Evolutionary conservation across 2,797 vertebrate species (phyloP).

Genomic region (Oreonectes daqikongensis): DNA sequence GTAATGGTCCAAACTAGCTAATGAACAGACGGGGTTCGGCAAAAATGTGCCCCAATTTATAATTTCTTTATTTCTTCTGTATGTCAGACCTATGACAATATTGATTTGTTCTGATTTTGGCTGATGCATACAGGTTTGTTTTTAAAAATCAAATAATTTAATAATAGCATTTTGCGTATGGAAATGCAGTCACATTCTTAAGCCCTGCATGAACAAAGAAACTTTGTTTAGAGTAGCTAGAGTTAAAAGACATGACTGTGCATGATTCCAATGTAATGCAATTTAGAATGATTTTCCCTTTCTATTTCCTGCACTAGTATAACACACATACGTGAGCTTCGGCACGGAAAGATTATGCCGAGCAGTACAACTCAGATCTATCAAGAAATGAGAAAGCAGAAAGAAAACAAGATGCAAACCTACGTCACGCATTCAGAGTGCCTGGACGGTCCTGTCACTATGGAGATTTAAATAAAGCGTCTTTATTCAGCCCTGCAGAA

Average conservation of each 20-base stretch:
- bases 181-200: too few species aligned
- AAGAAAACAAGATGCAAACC: background rate
- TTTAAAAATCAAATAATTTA: too few species aligned
- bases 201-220: too few species aligned
- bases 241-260: background rate
- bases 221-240: background rate
- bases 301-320: background rate
- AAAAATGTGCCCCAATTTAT: background rate
- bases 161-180: too few species aligned
- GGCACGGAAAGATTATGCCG: background rate
- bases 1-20: background rate
- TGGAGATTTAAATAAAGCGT: slow-evolving; percentile 42
- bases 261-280: background rate
- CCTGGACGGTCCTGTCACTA: slow-evolving; percentile 26
- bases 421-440: slow-evolving; percentile 1
- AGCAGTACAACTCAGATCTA: background rate
- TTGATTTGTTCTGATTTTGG: too few species aligned
- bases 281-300: background rate
- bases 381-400: background rate
- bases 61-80: background rate
- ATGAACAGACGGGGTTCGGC: background rate
- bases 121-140: too few species aligned
- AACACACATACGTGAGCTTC: background rate
- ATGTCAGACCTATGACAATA: too few species aligned
- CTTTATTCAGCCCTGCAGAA: slow-evolving; percentile 29